Base-by-base conservation (phyloP, 2,888 invertebrate species). In the Agrilus mali region DNA sequence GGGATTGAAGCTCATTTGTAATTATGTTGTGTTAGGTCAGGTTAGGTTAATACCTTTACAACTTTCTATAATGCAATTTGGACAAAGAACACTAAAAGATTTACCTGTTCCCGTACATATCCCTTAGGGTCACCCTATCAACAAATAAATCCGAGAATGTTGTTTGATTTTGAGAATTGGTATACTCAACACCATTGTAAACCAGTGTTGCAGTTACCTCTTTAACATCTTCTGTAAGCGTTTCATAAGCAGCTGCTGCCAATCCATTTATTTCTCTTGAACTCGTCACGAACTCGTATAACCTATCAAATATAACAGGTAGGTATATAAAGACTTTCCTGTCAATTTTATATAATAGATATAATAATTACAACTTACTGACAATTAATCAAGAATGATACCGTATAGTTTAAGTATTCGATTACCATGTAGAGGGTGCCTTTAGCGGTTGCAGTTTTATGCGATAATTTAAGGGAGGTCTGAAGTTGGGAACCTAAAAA, bases 401-500 rank as follows among this genome's bases (percentile, higher is more conserved):
- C 67, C 2, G 60, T 58, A 7, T 64, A 57, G 45, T 69, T 63
- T 2, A 57, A 58, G 53, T 69, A 65, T 14, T 58, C 45, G 36
- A 74, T 51, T 39, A 60, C 61, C 14, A 76, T 51, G 41, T 64
- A 61, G 38, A 75, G 55, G 33, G 63, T 56, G 13, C 75, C 75
- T 41, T 63, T 58, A 7, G 69, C 67, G 42, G 60, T 60, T 8
- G 62, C 58, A 2, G 69, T 65, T 49, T 59, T 60, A 42, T 64
- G 64, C 2, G 73, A 69, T n/a, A 70, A 53, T n/a, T 58, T 56
- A 10, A 72, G 62, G 2, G 66, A 61, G 4, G 69, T 69, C 55
- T 74, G 70, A 3, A 75, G 53, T 49, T 75, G 74, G 36, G 69
- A 64, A 22, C 74, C 74, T 75, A 50, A 42, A 44, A 54, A 46